Evolutionary conservation across 2,113 vertebrate genomes (phyloP), one percentile per base, ranked within the genome.

Genomic region (Chloroceryle aenea): DNA sequence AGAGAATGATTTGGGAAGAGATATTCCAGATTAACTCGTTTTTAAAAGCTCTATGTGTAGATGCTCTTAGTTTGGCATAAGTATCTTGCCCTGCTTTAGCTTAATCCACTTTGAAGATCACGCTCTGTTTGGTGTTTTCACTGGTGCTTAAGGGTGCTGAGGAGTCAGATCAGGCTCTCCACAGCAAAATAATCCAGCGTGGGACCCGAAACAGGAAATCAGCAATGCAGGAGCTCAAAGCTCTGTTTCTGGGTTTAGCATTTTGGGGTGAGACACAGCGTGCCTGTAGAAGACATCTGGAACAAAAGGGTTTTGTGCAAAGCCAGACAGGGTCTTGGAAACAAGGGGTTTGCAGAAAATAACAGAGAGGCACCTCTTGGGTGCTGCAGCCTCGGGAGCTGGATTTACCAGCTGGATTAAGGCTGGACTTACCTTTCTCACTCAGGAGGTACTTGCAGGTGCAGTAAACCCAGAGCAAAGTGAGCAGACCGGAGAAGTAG

Each of bases 361-460:
- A 27, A 20, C 2, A 2, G 17, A 22, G 66, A 68, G 58, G 67
- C 15, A n/a, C 22, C 80, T 13, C 4, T 10, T 0, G 5, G 20
- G 20, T 64, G 82, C 75, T 36, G 3, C n/a, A 47, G 21, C 50
- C 53, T 3, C 1, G 0, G n/a, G 61, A 79, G 58, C 53, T 11
- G 73, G n/a, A n/a, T n/a, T n/a, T n/a, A n/a, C n/a, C n/a, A n/a
- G n/a, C n/a, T n/a, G n/a, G n/a, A n/a, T n/a, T n/a, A n/a, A n/a
- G 4, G 14, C 14, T 10, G 71, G 22, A 30, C 14, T 72, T 96
- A 98, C 99, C 99, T 98, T 98, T 98, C 93, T 98, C 98, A 61
- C 96, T 98, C 72, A 99, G 98, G 73, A 99, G 98, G 92, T 98
- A 99, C 88, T 98, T 99, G 98, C 98, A 98, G 98, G 99, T 98